Evolutionary conservation across 2,797 vertebrate species (phyloP).

Genomic region (Ctenopoma multispine): DNA sequence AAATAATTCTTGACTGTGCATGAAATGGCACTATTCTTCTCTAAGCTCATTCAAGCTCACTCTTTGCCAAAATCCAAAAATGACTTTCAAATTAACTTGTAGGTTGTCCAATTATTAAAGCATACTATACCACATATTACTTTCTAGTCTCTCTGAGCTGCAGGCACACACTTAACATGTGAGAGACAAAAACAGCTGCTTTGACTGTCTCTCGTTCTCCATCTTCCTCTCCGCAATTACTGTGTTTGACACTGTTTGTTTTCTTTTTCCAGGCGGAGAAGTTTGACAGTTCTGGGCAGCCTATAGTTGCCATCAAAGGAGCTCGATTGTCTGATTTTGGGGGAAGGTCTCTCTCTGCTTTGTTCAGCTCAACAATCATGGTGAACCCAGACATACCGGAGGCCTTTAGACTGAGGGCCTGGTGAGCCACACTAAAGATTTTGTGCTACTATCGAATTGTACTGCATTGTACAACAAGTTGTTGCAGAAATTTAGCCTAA

Average conservation of each 20-base stretch:
- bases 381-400: slow-evolving; percentile 93
- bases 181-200: slow-evolving; percentile 19
- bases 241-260: slow-evolving; percentile 31
- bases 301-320: slow-evolving; percentile 92
- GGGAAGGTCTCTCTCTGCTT: slow-evolving; percentile 89
- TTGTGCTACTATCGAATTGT: no score
- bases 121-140: slow-evolving; percentile 46
- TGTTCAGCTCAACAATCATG: slow-evolving; percentile 90
- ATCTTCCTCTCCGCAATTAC: slow-evolving; percentile 28
- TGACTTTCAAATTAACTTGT: slow-evolving; percentile 76
- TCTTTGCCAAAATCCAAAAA: slow-evolving; percentile 69
- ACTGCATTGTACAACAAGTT: no score
- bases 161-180: slow-evolving; percentile 22
- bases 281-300: slow-evolving; percentile 90
- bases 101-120: slow-evolving; percentile 71
- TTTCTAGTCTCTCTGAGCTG: slow-evolving; percentile 42
- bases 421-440: slow-evolving; percentile 81
- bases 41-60: slow-evolving; percentile 72
- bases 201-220: slow-evolving; percentile 18
- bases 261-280: slow-evolving; percentile 87
- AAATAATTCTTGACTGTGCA: slow-evolving; percentile 68
- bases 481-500: no score
- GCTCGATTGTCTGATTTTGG: slow-evolving; percentile 93
- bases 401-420: slow-evolving; percentile 90
- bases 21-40: slow-evolving; percentile 71